phyloP scores from a whole-genome alignment of 2,113 vertebrate species.

The Phalacrocorax brasilianus region DNA sequence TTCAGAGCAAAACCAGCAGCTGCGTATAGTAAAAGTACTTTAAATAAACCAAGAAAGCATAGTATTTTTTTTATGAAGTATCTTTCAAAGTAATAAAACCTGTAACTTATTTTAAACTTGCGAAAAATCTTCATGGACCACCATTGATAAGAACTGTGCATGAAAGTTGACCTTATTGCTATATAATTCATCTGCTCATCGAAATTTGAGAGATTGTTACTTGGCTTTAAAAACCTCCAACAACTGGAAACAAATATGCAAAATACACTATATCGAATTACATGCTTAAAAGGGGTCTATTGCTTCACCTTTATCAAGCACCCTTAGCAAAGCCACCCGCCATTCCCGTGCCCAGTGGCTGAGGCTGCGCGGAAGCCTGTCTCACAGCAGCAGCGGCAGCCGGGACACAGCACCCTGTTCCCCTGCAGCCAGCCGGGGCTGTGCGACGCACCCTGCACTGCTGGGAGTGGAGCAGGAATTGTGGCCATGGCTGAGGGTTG shows the following conservation, averaged over 20 bases:
- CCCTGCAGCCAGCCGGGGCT: fast-evolving
- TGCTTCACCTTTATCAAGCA: neutral
- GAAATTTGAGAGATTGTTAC: neutral
- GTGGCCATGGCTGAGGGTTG: fast-evolving
- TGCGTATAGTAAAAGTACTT: neutral
- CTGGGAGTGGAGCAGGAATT: neutral
- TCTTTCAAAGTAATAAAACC: neutral
- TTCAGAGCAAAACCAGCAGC: neutral
- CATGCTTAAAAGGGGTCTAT: neutral
- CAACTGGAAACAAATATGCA: neutral
- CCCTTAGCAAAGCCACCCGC: neutral
- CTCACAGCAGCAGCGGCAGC: neutral
- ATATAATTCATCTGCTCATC: neutral
- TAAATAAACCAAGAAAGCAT: neutral
- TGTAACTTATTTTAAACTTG: neutral
- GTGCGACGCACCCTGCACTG: fast-evolving
- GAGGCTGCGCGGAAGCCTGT: fast-evolving
- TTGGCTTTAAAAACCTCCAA: neutral
- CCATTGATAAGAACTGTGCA: neutral
- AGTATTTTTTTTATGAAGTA: neutral
- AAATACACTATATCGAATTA: neutral
- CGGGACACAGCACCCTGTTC: neutral
- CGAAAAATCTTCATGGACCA: neutral
- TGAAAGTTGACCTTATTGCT: neutral
- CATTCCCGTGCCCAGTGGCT: fast-evolving